A percentile compares a stretch with the other conserved stretches of the same genome.
phyloP scores from a whole-genome alignment of 2,797 vertebrate species.

The Trematomus bernacchii region DNA sequence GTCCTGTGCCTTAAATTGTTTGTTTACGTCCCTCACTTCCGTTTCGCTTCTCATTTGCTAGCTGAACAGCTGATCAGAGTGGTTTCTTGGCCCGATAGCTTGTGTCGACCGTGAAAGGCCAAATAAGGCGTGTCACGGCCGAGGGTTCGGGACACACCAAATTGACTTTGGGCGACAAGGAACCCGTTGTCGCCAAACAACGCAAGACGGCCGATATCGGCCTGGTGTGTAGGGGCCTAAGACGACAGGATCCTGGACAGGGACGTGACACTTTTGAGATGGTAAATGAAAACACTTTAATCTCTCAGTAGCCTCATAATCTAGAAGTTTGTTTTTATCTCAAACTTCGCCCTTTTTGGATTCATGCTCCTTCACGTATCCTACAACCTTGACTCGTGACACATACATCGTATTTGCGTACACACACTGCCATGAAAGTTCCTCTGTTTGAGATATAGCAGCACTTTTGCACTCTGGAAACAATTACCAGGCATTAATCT shows the following conservation, averaged over 20 bases:
- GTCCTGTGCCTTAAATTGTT: no score
- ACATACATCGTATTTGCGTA: not conserved
- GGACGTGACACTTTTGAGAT: conserved; percentile 14
- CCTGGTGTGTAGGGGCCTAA: no score
- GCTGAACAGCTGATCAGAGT: no score
- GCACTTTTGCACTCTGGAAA: conserved; percentile 78
- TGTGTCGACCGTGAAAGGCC: no score
- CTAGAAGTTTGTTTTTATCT: conserved; percentile 28
- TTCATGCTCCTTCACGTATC: conserved; percentile 27
- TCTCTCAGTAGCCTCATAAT: conserved; percentile 15
- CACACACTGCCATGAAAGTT: conserved; percentile 24
- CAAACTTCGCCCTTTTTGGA: conserved; percentile 25
- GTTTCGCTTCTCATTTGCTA: no score
- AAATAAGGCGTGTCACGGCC: no score
- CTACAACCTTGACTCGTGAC: conserved; percentile 34
- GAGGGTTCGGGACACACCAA: no score
- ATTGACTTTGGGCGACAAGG: no score
- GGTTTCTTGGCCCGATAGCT: no score
- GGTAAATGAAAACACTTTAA: conserved; percentile 12
- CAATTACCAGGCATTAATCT: conserved; percentile 80
- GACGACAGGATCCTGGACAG: not conserved
- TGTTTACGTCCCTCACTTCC: no score
- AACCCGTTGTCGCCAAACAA: no score
- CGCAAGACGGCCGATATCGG: no score
- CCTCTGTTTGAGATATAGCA: conserved; percentile 57